Conservation (phyloP, 2,797 vertebrate species). For the Xiphophorus birchmanni region DNA sequence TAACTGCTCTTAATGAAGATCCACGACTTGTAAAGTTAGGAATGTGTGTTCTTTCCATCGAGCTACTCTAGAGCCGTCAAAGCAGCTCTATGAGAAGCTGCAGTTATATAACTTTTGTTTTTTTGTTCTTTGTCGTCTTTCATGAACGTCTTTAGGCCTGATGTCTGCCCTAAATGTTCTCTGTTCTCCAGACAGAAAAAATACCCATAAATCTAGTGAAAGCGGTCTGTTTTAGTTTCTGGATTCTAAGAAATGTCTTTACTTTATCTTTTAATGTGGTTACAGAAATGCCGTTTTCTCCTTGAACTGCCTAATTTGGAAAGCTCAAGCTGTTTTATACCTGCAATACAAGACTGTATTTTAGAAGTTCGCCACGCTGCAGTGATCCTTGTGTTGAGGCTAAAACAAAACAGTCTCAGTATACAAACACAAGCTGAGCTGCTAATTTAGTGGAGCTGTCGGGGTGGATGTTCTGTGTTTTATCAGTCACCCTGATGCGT, state of each 20-base stretch:
- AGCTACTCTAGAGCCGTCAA: neutral
- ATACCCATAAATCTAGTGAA: neutral
- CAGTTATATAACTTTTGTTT: neutral
- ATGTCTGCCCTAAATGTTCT: neutral
- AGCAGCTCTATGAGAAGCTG: neutral
- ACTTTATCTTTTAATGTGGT: neutral
- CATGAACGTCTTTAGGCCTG: neutral
- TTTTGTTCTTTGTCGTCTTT: neutral
- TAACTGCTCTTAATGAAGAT: neutral
- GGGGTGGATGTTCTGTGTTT: conserved; percentile 69
- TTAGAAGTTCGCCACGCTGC: conserved; percentile 37
- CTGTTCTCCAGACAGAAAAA: neutral
- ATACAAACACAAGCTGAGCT: conserved; percentile 30
- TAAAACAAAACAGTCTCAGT: conserved; percentile 35
- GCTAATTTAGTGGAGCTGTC: conserved; percentile 70
- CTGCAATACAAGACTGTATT: conserved; percentile 35
- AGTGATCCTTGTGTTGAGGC: conserved; percentile 31
- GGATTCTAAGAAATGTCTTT: neutral
- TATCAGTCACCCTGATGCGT: conserved; percentile 70
- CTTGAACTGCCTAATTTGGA: neutral
- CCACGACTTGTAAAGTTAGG: neutral
- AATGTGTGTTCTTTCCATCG: neutral
- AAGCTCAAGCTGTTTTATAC: neutral
- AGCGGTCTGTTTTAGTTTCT: neutral
- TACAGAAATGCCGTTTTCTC: neutral